These are phyloP conservation scores for Tauraco erythrolophus DNA, from an alignment of 2,113 vertebrate genomes.

Conservation along the genomic window DNA sequence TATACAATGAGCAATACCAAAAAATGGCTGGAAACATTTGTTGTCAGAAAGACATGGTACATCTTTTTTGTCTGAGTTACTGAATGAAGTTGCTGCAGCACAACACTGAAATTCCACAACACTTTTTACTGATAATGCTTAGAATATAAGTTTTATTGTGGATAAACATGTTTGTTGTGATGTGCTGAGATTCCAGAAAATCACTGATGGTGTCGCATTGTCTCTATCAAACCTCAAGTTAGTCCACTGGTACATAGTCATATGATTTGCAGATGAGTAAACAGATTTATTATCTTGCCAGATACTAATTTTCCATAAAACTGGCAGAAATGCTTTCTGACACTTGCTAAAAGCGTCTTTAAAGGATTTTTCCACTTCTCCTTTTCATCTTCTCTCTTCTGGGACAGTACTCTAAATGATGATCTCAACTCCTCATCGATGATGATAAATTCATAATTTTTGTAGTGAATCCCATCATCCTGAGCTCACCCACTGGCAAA, in stretches of 20 bases:
- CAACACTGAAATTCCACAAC: background rate
- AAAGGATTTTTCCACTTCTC: background rate
- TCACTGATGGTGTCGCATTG: background rate
- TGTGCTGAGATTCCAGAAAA: background rate
- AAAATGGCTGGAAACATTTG: background rate
- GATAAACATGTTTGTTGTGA: background rate
- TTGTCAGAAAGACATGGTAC: background rate
- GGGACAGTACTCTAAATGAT: background rate
- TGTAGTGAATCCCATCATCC: background rate
- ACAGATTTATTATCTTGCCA: background rate
- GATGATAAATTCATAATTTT: background rate
- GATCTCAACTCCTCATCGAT: background rate
- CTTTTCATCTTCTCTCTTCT: background rate
- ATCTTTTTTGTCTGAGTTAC: background rate
- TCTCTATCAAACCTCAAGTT: background rate
- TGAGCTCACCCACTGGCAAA: background rate
- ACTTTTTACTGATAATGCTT: background rate
- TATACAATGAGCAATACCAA: background rate
- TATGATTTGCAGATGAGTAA: background rate
- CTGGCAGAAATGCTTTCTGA: background rate
- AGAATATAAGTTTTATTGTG: background rate
- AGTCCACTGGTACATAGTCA: background rate
- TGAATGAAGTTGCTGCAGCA: background rate
- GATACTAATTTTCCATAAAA: background rate
- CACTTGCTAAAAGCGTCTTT: background rate